Conservation (phyloP, 1,140 invertebrate genomes). For the Alviniconcha marisindica region DNA sequence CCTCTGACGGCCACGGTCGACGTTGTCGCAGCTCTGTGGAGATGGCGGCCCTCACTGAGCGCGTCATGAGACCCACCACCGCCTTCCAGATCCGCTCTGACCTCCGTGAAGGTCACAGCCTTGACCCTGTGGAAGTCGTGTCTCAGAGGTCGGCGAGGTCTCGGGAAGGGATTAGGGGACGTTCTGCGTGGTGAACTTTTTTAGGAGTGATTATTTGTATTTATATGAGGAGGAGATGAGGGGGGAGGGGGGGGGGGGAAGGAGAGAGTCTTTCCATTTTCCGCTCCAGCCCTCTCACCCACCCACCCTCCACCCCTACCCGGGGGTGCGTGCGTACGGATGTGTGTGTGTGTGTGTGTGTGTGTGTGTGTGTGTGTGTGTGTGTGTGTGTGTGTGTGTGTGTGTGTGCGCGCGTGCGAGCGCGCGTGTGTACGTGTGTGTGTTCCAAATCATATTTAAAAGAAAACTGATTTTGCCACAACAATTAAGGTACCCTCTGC, state of each 20-base stretch:
- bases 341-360: neutral
- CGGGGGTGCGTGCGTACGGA: neutral
- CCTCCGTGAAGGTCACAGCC: constrained; percentile 3
- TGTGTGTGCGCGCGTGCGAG: neutral
- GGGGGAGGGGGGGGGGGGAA: neutral
- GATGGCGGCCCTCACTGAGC: neutral
- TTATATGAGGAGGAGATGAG: too few relatives aligned
- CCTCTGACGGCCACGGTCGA: neutral
- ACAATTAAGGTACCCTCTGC: too few relatives aligned
- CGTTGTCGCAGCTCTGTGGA: neutral
- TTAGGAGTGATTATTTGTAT: too few relatives aligned
- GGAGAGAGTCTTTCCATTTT: neutral
- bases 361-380: constrained; percentile 15
- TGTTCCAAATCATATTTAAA: too few relatives aligned
- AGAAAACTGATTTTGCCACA: too few relatives aligned
- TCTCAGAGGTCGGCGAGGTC: neutral
- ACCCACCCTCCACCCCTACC: too few relatives aligned
- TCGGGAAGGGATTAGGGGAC: too few relatives aligned
- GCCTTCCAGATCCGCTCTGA: neutral
- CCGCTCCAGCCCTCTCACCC: too few relatives aligned
- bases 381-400: constrained; percentile 12
- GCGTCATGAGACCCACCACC: neutral
- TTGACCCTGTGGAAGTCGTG: constrained; percentile 20
- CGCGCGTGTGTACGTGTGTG: neutral
- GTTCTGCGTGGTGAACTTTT: too few relatives aligned